Base-by-base conservation (phyloP, 2,888 invertebrate genomes). In the Cacoxenus indagator region DNA sequence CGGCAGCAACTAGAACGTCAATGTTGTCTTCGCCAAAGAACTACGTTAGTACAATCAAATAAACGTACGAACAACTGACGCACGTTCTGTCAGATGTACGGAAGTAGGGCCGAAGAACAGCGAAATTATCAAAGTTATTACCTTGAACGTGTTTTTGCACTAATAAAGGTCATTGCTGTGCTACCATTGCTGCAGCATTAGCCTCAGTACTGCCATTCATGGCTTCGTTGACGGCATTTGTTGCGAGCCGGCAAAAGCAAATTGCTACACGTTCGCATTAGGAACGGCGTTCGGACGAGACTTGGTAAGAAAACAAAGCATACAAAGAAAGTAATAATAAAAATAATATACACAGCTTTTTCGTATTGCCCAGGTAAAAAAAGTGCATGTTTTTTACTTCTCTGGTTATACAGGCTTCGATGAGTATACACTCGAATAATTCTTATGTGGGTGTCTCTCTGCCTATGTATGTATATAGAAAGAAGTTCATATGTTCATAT, bases 81-180 rank as follows among this genome's bases (percentile, higher is more conserved):
- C 22, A 22, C 51, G 51, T 51, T n/a, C 22, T n/a, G 3, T n/a
- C 45, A 43, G n/a, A 43, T 43, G 11, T 43, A 43, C 45, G n/a
- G n/a, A n/a, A 43, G 45, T 43, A 43, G 51, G 22, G 19, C 61
- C 46, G 64, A 51, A 27, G 48, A 48, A 48, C 29, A 64, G 29
- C 22, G 24, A 46, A 64, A 64, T 64, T 64, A 64, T 64, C 45
- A 62, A 62, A 62, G 61, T 62, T 62, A 62, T 62, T 62, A 62
- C 61, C 48, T 64, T 64, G 64, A 48, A 64, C 64, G 64, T 64
- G 64, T 64, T 48, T 51, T 64, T 64, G 29, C 29, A 48, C 29
- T 48, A 48, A 64, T 51, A 64, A 27, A 64, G 48, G 64, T 64
- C 48, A 51, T 64, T 64, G 48, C 48, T 64, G 64, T 48, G 4